Conservation (phyloP, 2,113 vertebrate genomes). For the Bostrychus sinensis region DNA sequence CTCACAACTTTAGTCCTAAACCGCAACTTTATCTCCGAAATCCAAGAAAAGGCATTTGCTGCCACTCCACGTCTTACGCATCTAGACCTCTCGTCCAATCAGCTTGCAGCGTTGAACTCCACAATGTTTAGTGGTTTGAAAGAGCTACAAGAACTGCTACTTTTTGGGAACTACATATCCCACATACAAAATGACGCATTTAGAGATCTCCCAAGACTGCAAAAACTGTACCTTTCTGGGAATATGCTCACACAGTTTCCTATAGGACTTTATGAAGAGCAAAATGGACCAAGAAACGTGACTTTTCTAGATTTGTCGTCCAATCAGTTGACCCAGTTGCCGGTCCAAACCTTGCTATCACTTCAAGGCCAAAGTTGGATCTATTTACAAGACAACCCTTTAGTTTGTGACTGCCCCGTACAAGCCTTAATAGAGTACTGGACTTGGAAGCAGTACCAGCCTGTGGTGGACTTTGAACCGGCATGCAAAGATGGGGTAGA, state of each 20-base stretch:
- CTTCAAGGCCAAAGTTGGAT: constrained; percentile 77
- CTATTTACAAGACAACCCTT: constrained; percentile 87
- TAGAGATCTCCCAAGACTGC: constrained; percentile 74
- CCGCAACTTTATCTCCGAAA: constrained; percentile 79
- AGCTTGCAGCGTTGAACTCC: constrained; percentile 71
- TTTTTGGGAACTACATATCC: constrained; percentile 84
- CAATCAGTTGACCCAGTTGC: constrained; percentile 78
- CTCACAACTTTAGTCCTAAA: constrained; percentile 80
- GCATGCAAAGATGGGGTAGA: constrained; percentile 64
- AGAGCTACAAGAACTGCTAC: constrained; percentile 80
- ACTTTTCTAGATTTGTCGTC: constrained; percentile 84
- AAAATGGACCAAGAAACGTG: constrained; percentile 76
- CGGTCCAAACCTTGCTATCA: constrained; percentile 79
- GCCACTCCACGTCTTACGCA: constrained; percentile 76
- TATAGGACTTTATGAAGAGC: constrained; percentile 76
- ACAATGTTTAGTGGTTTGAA: constrained; percentile 80
- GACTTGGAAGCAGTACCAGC: constrained; percentile 82
- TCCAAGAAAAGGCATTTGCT: constrained; percentile 78
- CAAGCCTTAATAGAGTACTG: constrained; percentile 83
- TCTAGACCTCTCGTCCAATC: constrained; percentile 87
- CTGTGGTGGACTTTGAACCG: constrained; percentile 81
- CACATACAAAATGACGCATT: constrained; percentile 78
- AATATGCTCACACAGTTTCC: constrained; percentile 81
- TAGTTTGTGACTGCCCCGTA: constrained; percentile 83
- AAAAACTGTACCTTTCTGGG: constrained; percentile 84